Evolutionary conservation across 2,113 vertebrate species (phyloP).

Genomic region (Grus americana): DNA sequence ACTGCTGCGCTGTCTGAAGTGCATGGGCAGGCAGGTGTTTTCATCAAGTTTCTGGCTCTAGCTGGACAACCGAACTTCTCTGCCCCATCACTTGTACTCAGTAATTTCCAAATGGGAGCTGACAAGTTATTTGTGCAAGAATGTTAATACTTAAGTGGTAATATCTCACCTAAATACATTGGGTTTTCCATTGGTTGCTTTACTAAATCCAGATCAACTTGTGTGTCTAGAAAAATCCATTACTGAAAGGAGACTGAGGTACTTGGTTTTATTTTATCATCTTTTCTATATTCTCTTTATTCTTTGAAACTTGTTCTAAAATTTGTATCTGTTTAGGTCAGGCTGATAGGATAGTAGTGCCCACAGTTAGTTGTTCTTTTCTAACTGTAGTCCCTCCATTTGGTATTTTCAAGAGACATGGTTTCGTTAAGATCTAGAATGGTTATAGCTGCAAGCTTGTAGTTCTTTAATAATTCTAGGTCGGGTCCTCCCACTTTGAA

Average conservation of each 20-base stretch:
- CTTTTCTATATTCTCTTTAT: not conserved
- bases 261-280: not conserved
- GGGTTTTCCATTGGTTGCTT: not conserved
- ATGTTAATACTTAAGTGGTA: not conserved
- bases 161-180: not conserved
- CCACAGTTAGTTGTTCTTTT: not conserved
- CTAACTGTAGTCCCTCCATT: not conserved
- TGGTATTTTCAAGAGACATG: not conserved
- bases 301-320: not conserved
- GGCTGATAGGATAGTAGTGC: not conserved
- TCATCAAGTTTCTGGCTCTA: not conserved
- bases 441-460: not conserved
- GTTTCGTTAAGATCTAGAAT: not conserved
- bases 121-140: not conserved
- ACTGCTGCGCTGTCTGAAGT: not conserved
- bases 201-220: not conserved
- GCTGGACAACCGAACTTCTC: fast-evolving
- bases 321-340: not conserved
- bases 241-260: not conserved
- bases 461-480: not conserved
- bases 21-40: not conserved
- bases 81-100: not conserved
- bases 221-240: not conserved
- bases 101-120: not conserved
- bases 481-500: not conserved